Evolutionary conservation across 1,140 invertebrate genomes (phyloP), one percentile per base, ranked within the genome.

Genomic region (Drosophila insularis): DNA sequence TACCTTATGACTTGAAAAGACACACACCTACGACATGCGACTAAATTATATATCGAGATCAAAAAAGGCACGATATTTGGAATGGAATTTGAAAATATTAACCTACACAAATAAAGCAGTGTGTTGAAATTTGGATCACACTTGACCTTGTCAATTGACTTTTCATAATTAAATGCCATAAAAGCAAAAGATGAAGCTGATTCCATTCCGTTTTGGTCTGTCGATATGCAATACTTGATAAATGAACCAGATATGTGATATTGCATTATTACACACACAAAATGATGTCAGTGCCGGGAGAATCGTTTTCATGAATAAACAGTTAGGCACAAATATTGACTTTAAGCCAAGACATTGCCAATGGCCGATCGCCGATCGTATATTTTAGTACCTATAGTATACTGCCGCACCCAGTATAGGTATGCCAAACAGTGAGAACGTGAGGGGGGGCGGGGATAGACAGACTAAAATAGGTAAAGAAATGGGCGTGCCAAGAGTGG

Each of bases 241-340:
- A 77, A 77, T 77, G 23, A 55, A 56, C 10, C 55, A 61, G 55
- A 50, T 67, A 70, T 61, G 58, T 1, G 61, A 40, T 19, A 10
- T 43, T n/a, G 35, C n/a, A 39, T 75, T 78, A 78, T 43, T 37
- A 10, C 35, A 55, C 27, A 27, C 4, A 27, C 4, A 27, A 27
- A 76, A 69, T 76, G 59, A 77, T 77, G 74, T 77, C 73, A 76
- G 65, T 70, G 56, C 17, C 59, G 32, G 50, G 39, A 62, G 21
- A 31, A 46, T 40, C 39, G 17, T 43, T 35, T 11, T 19, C 6
- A 68, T 39, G 54, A 46, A 19, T 31, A 68, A 68, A 68, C 63
- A 66, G 58, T 74, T 75, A 60, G n/a, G 60, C 71, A 63, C 79
- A 82, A 82, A 89, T 82, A 89, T 89, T 89, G 76, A 72, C 68